Evolutionary conservation across 2,888 invertebrate species (phyloP), one percentile per base, ranked within the genome.

Genomic region (Drosophila paucipuncta): DNA sequence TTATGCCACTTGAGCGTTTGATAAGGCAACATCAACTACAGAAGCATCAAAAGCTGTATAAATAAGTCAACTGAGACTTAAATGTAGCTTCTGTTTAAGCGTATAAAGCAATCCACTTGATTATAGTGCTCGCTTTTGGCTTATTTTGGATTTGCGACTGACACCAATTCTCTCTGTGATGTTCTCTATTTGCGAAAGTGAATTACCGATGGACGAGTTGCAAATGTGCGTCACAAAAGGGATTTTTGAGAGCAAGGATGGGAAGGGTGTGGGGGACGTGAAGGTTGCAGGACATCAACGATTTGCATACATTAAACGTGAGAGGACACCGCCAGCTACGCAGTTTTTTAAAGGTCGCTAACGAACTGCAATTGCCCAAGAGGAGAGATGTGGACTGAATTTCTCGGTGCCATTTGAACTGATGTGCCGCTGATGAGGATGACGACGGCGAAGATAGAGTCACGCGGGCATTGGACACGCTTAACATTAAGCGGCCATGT

Each of bases 401-500:
- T 35, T 35, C 16, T 9, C 33, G 16, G 18, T 28, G 22, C 30
- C 37, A 22, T 25, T 10, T 43, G 25, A 41, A 28, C 30, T 65
- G 80, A 64, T 70, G 78, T 37, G 53, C 43, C 58, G 30, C 85
- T 88, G 83, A 89, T 87, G 90, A 77, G 88, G 31, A 55, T 55
- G 47, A 28, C 57, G 53, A 74, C 76, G 89, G 74, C 73, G 28
- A 55, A 47, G 54, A 30, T 54, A 58, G 83, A 88, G 90, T 78
- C 89, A 78, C 73, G 73, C 68, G 85, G 83, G 89, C 72, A 76
- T 85, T 78, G 84, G 73, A 76, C 76, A 70, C 76, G 88, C 75
- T 87, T 87, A 87, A 80, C 87, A 89, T 91, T 87, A 85, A 88
- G 83, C 88, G 84, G 83, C 76, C 81, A 87, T 78, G 90, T 87